Percentiles rank a stretch among this genome's conserved stretches.
Evolutionary conservation across 2,113 vertebrate species (phyloP).

Genomic region (Sula dactylatra): DNA sequence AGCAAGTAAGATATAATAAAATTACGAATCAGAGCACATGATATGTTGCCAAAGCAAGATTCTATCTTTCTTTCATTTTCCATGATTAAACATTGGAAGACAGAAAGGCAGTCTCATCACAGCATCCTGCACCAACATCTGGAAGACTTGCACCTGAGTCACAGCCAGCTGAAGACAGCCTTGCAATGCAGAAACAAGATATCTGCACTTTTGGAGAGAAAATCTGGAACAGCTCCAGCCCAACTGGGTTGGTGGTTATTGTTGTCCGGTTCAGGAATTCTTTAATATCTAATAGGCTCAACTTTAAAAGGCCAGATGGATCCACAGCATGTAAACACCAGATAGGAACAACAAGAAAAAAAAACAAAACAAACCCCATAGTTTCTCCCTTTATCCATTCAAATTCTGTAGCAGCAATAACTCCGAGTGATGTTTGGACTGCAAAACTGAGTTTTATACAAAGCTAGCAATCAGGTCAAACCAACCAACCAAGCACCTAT

Average conservation of each 20-base stretch:
- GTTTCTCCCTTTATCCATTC: background rate
- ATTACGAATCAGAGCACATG: background rate
- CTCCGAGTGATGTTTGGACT: background rate
- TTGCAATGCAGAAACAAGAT: slow-evolving; percentile 6
- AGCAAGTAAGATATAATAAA: background rate
- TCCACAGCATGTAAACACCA: background rate
- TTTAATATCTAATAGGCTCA: background rate
- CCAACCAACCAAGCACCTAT: background rate
- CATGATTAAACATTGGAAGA: background rate
- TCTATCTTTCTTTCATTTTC: background rate
- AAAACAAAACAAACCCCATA: background rate
- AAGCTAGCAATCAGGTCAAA: background rate
- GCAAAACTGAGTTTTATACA: background rate
- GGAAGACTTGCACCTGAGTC: background rate
- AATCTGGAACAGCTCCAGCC: background rate
- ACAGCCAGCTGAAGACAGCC: background rate
- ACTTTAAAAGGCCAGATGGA: background rate
- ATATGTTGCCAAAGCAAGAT: background rate
- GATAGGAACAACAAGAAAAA: background rate
- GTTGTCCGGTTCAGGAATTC: background rate
- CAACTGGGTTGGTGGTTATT: background rate
- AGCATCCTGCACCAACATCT: background rate
- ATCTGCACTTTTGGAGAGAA: background rate
- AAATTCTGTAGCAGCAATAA: background rate
- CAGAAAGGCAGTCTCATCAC: background rate